These are phyloP conservation scores for Xiphorhynchus elegans DNA, from an alignment of 2,113 vertebrate genomes.

Conservation along the genomic window DNA sequence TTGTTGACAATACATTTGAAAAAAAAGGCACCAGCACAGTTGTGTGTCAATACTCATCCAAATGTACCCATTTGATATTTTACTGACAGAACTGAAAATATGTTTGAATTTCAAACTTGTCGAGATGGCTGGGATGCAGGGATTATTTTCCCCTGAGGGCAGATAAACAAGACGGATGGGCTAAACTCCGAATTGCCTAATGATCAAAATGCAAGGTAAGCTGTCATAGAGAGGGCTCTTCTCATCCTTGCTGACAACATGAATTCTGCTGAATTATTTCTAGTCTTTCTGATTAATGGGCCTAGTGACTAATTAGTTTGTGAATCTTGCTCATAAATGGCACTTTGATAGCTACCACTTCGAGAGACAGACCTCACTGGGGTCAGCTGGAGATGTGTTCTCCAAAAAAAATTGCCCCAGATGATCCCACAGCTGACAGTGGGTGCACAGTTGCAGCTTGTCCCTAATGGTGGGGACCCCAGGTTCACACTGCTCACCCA, in stretches of 20 bases:
- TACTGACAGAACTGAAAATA: slow-evolving; percentile 69
- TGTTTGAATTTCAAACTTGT: slow-evolving; percentile 71
- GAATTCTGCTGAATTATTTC: slow-evolving; percentile 61
- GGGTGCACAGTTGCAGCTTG: not conserved
- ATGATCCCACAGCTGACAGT: not conserved
- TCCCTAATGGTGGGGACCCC: not conserved
- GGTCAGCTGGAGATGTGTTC: not conserved
- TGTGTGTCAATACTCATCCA: slow-evolving; percentile 57
- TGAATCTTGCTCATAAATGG: not conserved
- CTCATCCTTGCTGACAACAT: slow-evolving; percentile 65
- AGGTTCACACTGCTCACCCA: not conserved
- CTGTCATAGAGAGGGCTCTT: slow-evolving; percentile 56
- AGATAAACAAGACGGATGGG: slow-evolving; percentile 72
- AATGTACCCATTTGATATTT: slow-evolving; percentile 66
- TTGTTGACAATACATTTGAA: slow-evolving; percentile 8
- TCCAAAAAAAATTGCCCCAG: not conserved
- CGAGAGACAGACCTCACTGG: not conserved
- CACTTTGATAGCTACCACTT: slow-evolving; percentile 44
- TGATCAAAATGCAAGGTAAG: slow-evolving; percentile 72
- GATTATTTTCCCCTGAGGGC: slow-evolving; percentile 69
- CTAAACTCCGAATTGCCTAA: slow-evolving; percentile 64
- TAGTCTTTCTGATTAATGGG: slow-evolving; percentile 50
- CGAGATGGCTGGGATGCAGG: slow-evolving; percentile 53
- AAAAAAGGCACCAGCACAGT: not conserved
- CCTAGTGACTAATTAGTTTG: slow-evolving; percentile 56